Conservation (phyloP, 2,113 vertebrate genomes). For the Nipponia nippon region DNA sequence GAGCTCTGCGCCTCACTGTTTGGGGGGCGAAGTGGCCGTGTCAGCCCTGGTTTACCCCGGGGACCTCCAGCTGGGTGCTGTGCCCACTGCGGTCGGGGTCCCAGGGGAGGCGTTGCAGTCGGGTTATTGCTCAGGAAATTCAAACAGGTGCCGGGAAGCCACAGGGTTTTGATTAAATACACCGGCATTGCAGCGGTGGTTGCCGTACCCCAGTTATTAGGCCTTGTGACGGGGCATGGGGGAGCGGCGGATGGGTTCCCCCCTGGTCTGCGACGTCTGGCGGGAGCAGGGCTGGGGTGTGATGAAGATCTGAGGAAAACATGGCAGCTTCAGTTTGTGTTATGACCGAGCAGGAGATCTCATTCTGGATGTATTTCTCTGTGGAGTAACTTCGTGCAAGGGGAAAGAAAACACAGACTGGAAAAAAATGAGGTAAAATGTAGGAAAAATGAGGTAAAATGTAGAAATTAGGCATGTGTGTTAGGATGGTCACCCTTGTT, state of each 20-base stretch:
- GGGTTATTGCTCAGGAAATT: not conserved
- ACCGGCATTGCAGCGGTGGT: fast-evolving
- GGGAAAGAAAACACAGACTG: not conserved
- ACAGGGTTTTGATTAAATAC: not conserved
- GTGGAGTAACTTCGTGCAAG: not conserved
- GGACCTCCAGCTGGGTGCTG: not conserved
- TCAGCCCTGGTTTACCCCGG: not conserved
- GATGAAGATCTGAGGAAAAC: not conserved
- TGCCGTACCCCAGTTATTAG: not conserved
- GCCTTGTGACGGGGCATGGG: too few relatives aligned
- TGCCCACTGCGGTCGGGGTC: not conserved
- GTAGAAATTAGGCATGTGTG: not conserved
- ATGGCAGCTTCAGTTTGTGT: not conserved
- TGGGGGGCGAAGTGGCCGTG: fast-evolving
- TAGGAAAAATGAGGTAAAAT: not conserved
- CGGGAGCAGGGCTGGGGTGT: not conserved
- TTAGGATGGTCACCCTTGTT: not conserved
- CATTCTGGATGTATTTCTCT: fast-evolving
- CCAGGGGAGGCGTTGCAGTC: fast-evolving
- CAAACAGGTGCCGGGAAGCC: not conserved
- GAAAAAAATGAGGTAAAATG: not conserved
- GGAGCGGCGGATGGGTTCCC: not conserved
- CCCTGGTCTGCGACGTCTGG: not conserved
- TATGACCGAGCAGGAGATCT: not conserved
- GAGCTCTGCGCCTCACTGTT: not conserved